Evolutionary conservation across 2,888 invertebrate species (phyloP), one percentile per base, ranked within the genome.

Genomic region (Cerceris rybyensis): DNA sequence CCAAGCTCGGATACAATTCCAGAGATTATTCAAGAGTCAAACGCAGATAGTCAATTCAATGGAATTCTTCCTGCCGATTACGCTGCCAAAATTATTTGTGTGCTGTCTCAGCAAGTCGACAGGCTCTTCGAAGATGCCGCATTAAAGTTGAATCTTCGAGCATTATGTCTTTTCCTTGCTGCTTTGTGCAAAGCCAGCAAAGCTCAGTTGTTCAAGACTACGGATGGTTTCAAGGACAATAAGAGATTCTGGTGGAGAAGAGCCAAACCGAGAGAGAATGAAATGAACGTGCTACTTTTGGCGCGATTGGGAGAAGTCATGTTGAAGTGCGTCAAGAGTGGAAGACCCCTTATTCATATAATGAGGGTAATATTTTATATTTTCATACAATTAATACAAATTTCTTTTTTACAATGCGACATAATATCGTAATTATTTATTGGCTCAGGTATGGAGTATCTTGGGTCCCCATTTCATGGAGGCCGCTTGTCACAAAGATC

Each of bases 381-480:
- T 28, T 28, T 28, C 2, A 28, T 28, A 28, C 1, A 28, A 28
- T 28, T 1, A 49, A 58, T 43, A 50, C 6, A 39, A 14, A 54
- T 68, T 50, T 9, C n/a, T 54, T 17, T 7, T 16, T 13, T 6
- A 49, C 28, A 28, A 28, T 28, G 28, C 28, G 28, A 28, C 1
- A 28, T 2, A 28, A 28, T 28, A 28, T 2, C 28, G 2, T 1
- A 28, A 4, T 4, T 2, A 28, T 28, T 28, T 4, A 4, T 28
- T 28, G 28, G 28, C 28, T 28, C 11, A 90, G 90, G 90, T 96
- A 28, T 99, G 98, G 98, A 97, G 97, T 11, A 96, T 98, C 0
- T 96, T 98, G 0, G 97, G 98, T 0, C 97, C 98, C 0, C 98
- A 98, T 92, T 96, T 98, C 70, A 98, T 98, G 95, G 98, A 98